phyloP scores from a whole-genome alignment of 2,888 invertebrate genomes.

The Andrena bucephala region DNA sequence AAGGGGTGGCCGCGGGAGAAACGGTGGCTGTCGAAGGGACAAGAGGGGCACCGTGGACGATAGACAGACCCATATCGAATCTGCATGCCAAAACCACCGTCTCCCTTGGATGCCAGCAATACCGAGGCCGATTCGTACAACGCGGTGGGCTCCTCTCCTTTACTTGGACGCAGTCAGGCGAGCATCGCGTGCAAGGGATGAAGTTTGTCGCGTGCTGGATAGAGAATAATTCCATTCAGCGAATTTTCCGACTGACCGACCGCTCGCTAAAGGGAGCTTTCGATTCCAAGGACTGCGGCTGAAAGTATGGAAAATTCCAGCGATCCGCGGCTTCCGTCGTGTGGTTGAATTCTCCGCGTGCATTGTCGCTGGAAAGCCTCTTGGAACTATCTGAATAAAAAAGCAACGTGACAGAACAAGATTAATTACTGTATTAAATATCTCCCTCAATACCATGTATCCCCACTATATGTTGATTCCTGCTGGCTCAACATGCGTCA shows the following conservation, averaged over 20 bases:
- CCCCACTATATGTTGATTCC: too few species aligned
- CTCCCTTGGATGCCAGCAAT: conserved; percentile 64
- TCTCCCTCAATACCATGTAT: too few species aligned
- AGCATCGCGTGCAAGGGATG: conserved; percentile 65
- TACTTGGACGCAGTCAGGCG: conserved; percentile 63
- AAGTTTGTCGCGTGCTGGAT: conserved; percentile 69
- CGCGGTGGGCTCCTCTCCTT: conserved; percentile 64
- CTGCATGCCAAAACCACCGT: conserved; percentile 82
- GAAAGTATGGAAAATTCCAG: conserved; percentile 28
- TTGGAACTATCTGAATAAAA: not conserved
- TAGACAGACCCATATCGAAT: conserved; percentile 75
- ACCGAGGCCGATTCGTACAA: conserved; percentile 45
- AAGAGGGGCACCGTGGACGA: conserved; percentile 36
- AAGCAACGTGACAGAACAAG: too few species aligned
- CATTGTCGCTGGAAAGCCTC: not conserved
- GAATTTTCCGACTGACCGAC: conserved; percentile 69
- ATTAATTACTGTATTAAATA: too few species aligned
- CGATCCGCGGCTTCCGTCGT: conserved; percentile 12
- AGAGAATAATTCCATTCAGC: conserved; percentile 69
- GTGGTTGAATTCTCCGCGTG: not conserved
- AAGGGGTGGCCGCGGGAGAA: conserved; percentile 26
- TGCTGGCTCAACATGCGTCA: too few species aligned
- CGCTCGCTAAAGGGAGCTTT: conserved; percentile 25
- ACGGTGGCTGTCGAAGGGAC: conserved; percentile 29
- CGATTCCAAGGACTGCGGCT: conserved; percentile 5